These are phyloP conservation scores for Ovis aries DNA, from an alignment of 2,113 vertebrate species.

Conservation along the genomic window DNA sequence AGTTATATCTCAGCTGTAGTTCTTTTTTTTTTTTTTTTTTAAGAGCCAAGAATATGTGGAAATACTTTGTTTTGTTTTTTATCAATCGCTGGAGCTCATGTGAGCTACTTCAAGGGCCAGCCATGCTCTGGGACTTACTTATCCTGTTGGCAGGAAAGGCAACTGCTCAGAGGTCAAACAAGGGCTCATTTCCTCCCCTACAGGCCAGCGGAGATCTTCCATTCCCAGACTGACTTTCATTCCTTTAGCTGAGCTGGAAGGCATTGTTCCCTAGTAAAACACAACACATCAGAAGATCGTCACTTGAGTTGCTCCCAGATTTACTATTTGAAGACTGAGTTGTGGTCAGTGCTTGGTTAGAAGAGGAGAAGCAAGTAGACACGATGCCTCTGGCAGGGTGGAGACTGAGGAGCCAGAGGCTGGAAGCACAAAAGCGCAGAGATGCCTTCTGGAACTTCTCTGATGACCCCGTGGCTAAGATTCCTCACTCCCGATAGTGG, in stretches of 20 bases:
- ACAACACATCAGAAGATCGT: neutral
- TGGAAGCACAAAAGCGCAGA: neutral
- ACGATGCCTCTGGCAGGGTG: too few species aligned
- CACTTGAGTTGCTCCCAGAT: neutral
- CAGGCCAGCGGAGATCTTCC: neutral
- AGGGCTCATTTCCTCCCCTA: neutral
- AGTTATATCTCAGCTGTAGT: neutral
- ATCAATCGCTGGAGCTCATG: conserved; percentile 9
- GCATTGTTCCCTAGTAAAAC: neutral
- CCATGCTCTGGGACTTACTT: conserved; percentile 31
- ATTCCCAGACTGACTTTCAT: neutral
- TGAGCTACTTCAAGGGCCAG: conserved; percentile 18
- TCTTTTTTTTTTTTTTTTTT: neutral
- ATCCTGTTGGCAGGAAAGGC: conserved; percentile 45
- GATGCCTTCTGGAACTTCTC: neutral
- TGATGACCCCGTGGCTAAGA: neutral
- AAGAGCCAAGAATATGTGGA: conserved; percentile 22
- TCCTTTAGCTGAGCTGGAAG: neutral
- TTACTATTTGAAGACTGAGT: neutral
- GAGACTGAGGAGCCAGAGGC: neutral
- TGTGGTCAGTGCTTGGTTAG: neutral
- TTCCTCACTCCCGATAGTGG: neutral
- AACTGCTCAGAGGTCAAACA: conserved; percentile 16
- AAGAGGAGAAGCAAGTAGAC: neutral
- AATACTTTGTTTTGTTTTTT: conserved; percentile 48